Base-by-base conservation (phyloP, 2,113 vertebrate species). In the Salminus brasiliensis region DNA sequence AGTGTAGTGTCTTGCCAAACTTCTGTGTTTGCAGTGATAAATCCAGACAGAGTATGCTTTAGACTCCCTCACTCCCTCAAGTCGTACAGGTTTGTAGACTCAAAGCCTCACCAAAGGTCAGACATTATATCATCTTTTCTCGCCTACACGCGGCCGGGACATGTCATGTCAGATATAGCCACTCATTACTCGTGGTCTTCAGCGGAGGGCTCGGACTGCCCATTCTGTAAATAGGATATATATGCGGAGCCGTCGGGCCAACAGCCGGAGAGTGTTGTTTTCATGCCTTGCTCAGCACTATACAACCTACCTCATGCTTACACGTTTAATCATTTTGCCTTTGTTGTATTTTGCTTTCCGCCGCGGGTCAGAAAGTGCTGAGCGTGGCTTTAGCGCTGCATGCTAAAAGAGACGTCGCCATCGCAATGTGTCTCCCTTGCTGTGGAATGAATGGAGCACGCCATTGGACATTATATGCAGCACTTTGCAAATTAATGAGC, bases 101-200 rank as follows among this genome's bases (percentile, higher is more conserved):
- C 70, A 32, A 66, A 82, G 80, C 75, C 8, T 76, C 70, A 36
- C 66, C 11, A 72, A 72, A 87, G 87, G 87, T 91, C 81, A 83
- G 85, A 49, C 63, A 21, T 45, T 86, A 87, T 59, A 76, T 82
- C 84, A 79, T 29, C 23, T 72, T 68, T 70, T 75, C 66, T 68
- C 29, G 9, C 49, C 41, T 36, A 15, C 43, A 73, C 49, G 52
- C 41, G 27, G 45, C 10, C 41, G 55, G 75, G 81, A 32, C n/a
- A 29, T 78, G 84, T 81, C 81, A 81, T 1, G 66, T 83, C 82
- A 72, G 62, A 87, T 85, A 80, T 72, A 68, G 59, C 6, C 10
- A 0, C 47, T 53, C 76, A 84, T 89, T 88, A 89, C 85, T 86
- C 78, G 72, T 45, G 36, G 76, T 85, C 76, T 32, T 29, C 77